These are phyloP conservation scores for Rhipidura dahli DNA, from an alignment of 2,113 vertebrate genomes.

Conservation along the genomic window DNA sequence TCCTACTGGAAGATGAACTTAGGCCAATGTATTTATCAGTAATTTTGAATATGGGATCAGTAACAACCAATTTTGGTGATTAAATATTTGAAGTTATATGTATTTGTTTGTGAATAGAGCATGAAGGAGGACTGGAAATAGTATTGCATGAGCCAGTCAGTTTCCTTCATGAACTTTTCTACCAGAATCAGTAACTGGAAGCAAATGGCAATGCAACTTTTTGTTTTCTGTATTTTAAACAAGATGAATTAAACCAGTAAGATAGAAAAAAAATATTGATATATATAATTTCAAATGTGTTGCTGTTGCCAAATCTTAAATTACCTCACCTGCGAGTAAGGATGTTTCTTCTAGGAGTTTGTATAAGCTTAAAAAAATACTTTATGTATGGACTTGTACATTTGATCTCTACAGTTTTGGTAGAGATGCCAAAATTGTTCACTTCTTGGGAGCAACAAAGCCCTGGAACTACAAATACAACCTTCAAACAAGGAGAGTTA, in stretches of 20 bases:
- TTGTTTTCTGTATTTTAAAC: neutral
- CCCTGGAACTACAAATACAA: constrained; percentile 79
- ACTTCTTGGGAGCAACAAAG: constrained; percentile 83
- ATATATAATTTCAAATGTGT: neutral
- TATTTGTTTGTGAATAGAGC: neutral
- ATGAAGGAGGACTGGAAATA: neutral
- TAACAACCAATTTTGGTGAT: neutral
- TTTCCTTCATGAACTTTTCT: neutral
- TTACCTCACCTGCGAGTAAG: neutral
- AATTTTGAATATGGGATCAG: neutral
- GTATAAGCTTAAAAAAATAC: neutral
- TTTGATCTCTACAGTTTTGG: constrained; percentile 76
- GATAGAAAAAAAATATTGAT: neutral
- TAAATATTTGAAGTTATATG: neutral
- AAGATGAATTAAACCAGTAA: neutral
- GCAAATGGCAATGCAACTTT: neutral
- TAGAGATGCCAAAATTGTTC: constrained; percentile 82
- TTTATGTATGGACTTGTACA: neutral
- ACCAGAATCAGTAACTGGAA: neutral
- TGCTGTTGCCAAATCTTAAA: neutral
- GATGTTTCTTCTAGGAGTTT: neutral
- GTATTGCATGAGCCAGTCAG: neutral
- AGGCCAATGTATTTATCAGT: neutral
- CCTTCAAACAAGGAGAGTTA: constrained; percentile 42
- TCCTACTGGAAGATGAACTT: neutral